phyloP scores from a whole-genome alignment of 2,797 vertebrate species.

The Hydrolagus colliei region DNA sequence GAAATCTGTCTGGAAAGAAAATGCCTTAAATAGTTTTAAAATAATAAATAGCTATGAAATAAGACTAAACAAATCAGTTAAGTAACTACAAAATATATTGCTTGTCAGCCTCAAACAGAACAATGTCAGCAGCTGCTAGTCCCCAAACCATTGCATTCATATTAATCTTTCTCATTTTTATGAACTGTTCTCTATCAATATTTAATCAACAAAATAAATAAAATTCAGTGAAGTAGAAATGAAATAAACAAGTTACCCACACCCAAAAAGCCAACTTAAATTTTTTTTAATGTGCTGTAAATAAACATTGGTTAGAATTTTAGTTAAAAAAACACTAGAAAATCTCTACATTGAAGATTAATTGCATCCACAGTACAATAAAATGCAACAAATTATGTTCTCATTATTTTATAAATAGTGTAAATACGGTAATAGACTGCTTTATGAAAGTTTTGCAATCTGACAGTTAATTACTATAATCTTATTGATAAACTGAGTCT shows the following conservation, averaged over 20 bases:
- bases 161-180: background rate
- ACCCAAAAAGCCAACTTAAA: background rate
- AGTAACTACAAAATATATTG: background rate
- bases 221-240: background rate
- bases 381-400: background rate
- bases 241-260: background rate
- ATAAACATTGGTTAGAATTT: background rate
- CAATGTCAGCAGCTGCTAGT: background rate
- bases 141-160: background rate
- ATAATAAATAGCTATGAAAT: too few relatives aligned
- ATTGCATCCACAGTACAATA: background rate
- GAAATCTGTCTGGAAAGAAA: too few relatives aligned
- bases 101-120: background rate
- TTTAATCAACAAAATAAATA: background rate
- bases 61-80: too few relatives aligned
- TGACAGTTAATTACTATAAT: background rate
- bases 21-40: too few relatives aligned
- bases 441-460: background rate
- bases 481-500: too few relatives aligned
- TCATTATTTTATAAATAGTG: background rate
- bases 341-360: background rate
- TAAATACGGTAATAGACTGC: background rate
- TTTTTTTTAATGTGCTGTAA: background rate
- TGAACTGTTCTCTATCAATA: background rate
- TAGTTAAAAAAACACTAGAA: background rate